These are phyloP conservation scores for Holacanthella duospinosa DNA, from an alignment of 2,888 invertebrate species.

Conservation along the genomic window DNA sequence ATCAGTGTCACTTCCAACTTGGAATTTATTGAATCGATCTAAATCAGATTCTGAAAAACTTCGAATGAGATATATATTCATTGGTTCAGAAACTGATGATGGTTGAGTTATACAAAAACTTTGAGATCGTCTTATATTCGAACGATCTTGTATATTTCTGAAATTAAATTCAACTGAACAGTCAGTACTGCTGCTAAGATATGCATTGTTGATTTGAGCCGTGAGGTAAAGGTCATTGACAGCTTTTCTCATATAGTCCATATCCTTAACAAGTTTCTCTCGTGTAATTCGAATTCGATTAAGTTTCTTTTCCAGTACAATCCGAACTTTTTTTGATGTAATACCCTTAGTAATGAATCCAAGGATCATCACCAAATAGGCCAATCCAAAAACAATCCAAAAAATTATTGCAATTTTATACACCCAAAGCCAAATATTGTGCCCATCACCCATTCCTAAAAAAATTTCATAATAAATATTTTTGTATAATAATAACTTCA, in stretches of 20 bases:
- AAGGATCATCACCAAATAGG: constrained; percentile 80
- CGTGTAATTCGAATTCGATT: constrained; percentile 28
- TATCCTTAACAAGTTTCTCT: constrained; percentile 57
- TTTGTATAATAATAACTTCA: too few species aligned
- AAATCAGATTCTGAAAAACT: constrained; percentile 62
- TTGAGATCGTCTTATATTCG: background rate
- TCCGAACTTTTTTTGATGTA: constrained; percentile 39
- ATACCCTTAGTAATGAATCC: constrained; percentile 70
- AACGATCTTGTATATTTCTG: background rate
- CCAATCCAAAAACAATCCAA: constrained; percentile 86
- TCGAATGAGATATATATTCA: constrained; percentile 8
- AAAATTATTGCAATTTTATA: constrained; percentile 72
- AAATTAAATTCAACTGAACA: background rate
- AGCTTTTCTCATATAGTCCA: constrained; percentile 59
- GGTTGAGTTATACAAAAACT: background rate
- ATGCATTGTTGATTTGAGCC: constrained; percentile 28
- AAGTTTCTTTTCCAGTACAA: constrained; percentile 32
- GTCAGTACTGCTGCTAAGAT: background rate
- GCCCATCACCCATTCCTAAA: constrained; percentile 33
- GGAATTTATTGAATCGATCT: constrained; percentile 59
- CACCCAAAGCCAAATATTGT: constrained; percentile 41
- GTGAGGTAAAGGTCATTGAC: constrained; percentile 71
- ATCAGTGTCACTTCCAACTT: background rate
- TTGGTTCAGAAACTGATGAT: background rate
- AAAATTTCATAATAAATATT: background rate